phyloP scores from a whole-genome alignment of 2,113 vertebrate genomes.

The Empidonax traillii region DNA sequence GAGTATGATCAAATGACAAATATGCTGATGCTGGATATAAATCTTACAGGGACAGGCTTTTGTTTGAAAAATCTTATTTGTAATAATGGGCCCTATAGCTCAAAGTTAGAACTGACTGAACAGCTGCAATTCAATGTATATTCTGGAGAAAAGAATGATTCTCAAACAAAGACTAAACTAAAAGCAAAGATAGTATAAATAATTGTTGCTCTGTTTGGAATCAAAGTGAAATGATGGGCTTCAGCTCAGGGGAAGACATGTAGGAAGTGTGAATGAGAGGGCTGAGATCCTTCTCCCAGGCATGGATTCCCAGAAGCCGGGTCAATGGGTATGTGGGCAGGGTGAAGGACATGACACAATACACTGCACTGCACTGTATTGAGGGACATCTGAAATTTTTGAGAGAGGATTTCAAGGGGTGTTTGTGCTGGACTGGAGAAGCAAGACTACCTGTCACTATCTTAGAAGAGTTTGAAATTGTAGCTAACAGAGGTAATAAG shows the following conservation, averaged over 20 bases:
- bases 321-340: background rate
- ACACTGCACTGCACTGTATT: background rate
- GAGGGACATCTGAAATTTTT: background rate
- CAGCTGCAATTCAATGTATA: background rate
- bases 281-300: background rate
- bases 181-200: background rate
- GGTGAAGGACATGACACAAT: too few relatives aligned
- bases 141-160: background rate
- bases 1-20: background rate
- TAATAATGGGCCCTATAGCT: background rate
- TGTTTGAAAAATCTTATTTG: background rate
- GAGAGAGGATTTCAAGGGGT: background rate
- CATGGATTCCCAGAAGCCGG: rapidly evolving
- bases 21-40: background rate
- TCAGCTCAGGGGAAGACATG: background rate
- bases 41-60: background rate
- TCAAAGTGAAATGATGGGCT: background rate
- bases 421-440: background rate
- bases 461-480: background rate
- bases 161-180: background rate
- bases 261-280: background rate
- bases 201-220: background rate
- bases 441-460: background rate
- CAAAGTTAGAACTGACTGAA: background rate
- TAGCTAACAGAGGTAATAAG: background rate